Evolutionary conservation across 1,140 invertebrate species (phyloP), one percentile per base, ranked within the genome.

Genomic region (Scylla paramamosain): DNA sequence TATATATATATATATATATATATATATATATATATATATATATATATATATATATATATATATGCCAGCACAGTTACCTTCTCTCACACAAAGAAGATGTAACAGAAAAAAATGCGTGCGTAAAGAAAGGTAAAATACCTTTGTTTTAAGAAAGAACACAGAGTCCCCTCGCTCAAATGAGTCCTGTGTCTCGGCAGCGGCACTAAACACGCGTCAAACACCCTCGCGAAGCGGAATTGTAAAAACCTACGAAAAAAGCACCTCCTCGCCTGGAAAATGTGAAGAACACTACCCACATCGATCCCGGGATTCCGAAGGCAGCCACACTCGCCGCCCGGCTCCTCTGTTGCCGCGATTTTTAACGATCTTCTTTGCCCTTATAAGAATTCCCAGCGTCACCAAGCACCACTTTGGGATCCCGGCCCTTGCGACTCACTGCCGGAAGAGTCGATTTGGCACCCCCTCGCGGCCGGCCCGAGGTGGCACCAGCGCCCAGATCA

Each of bases 401-500:
- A 32, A 59, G 29, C 39, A 77, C 28, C 52, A 20, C 29, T 77
- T 16, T 6, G 52, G 28, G 90, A 91, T 91, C n/a, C 90, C 90
- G 52, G n/a, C 90, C 89, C 29, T 91, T 59, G 29, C 31, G 90
- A 77, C 59, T 31, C 29, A 28, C 28, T 20, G 90, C 52, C 90
- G 67, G 89, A 91, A 77, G 90, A 46, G 77, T 31, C 82, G 12
- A 83, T 52, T 29, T 93, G 4, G 67, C 67, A 4, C 29, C n/a
- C 16, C 31, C 39, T 32, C n/a, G 39, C 14, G 92, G 67, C 77
- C 14, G 45, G 29, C 28, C n/a, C 31, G 31, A 67, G 16, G 86
- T 67, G 48, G 84, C 93, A 93, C 93, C 88, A 88, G 93, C 48
- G 32, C 93, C 52, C 28, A 93, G 84, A 93, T 93, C 93, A 93